Percentiles rank a stretch among this genome's conserved stretches.
Evolutionary conservation across 2,797 vertebrate genomes (phyloP).

Genomic region (Malacoraja senta): DNA sequence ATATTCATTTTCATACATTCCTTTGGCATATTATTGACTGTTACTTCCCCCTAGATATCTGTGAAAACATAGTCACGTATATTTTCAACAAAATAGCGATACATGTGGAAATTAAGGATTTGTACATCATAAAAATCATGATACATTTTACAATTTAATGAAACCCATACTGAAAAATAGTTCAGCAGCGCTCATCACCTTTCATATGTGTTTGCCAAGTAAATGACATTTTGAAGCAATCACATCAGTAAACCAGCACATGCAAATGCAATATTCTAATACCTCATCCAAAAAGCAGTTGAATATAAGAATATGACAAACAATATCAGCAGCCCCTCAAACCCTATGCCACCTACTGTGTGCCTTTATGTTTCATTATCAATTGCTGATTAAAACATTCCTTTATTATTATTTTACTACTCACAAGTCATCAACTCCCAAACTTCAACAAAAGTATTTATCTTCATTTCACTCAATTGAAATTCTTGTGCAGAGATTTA

Average conservation of each 20-base stretch:
- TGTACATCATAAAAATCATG: neutral
- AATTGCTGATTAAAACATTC: neutral
- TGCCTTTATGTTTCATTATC: neutral
- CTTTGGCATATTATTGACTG: neutral
- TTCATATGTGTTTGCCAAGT: neutral
- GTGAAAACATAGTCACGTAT: neutral
- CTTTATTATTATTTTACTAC: neutral
- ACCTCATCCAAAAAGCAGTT: neutral
- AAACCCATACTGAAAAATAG: neutral
- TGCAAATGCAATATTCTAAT: slow-evolving; percentile 1
- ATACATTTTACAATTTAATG: neutral
- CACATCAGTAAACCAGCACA: neutral
- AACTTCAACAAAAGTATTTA: too few relatives aligned
- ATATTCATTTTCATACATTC: neutral
- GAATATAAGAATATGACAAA: neutral
- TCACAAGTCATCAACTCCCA: neutral
- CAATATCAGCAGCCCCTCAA: neutral
- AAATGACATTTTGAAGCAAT: neutral
- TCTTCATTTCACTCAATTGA: neutral
- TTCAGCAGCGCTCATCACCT: neutral
- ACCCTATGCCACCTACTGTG: neutral
- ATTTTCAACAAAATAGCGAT: neutral
- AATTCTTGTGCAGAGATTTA: neutral
- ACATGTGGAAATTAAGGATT: neutral
- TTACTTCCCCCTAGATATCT: neutral